Conservation (phyloP, 2,888 invertebrate genomes). For the Syrista parreyssii region DNA sequence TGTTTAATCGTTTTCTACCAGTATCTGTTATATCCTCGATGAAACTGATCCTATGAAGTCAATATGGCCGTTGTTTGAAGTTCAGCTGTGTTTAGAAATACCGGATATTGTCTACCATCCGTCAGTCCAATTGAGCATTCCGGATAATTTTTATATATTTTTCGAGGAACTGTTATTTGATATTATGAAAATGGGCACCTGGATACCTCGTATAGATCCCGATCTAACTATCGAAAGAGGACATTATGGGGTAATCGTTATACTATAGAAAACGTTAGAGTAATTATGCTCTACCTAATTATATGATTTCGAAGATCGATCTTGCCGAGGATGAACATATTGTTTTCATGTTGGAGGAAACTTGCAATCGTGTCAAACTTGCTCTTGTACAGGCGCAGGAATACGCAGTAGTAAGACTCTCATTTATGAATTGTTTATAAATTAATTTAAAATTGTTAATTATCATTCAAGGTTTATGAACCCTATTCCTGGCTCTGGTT, state of each 20-base stretch:
- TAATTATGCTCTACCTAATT: slow-evolving; percentile 11
- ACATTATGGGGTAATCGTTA: slow-evolving; percentile 48
- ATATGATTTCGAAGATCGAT: slow-evolving; percentile 43
- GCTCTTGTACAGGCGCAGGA: slow-evolving; percentile 46
- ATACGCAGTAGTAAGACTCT: slow-evolving; percentile 41
- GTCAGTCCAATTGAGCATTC: slow-evolving; percentile 75
- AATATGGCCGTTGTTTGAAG: slow-evolving; percentile 79
- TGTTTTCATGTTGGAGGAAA: slow-evolving; percentile 58
- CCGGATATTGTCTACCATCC: slow-evolving; percentile 81
- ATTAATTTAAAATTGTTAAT: not conserved
- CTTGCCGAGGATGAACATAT: slow-evolving; percentile 55
- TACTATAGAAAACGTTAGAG: not conserved
- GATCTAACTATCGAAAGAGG: slow-evolving; percentile 41
- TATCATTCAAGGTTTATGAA: slow-evolving; percentile 67
- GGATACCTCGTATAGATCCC: slow-evolving; percentile 73
- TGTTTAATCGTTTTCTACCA: slow-evolving; percentile 51
- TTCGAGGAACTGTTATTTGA: slow-evolving; percentile 80
- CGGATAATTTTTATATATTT: slow-evolving; percentile 75
- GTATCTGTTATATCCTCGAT: slow-evolving; percentile 71
- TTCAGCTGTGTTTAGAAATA: slow-evolving; percentile 78
- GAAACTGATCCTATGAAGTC: slow-evolving; percentile 73
- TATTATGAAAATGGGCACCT: slow-evolving; percentile 79
- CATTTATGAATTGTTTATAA: not conserved
- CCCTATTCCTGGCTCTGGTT: slow-evolving; percentile 84
- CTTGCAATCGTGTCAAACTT: slow-evolving; percentile 50